Evolutionary conservation across 1,140 invertebrate species (phyloP).

Genomic region (Nebria ingens): DNA sequence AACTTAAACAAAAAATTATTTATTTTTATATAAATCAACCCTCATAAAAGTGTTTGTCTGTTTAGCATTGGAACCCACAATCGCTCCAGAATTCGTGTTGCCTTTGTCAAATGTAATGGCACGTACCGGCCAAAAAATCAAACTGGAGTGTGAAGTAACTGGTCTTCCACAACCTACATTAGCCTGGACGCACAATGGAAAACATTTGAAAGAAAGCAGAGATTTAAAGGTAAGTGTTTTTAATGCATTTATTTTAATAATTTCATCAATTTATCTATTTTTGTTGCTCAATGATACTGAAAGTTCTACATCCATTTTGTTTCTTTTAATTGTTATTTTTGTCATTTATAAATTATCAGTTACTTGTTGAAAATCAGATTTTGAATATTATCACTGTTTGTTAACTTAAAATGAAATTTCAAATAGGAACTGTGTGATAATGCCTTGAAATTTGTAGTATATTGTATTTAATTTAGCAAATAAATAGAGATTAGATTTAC

Average conservation of each 20-base stretch:
- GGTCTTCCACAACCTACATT: constrained; percentile 46
- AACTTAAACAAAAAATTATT: too few relatives aligned
- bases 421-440: too few relatives aligned
- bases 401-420: too few relatives aligned
- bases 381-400: too few relatives aligned
- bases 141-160: constrained; percentile 54
- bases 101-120: constrained; percentile 52
- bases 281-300: constrained; percentile 13
- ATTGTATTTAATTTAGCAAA: too few relatives aligned
- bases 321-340: neutral
- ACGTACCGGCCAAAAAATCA: constrained; percentile 51
- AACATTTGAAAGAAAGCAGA: constrained; percentile 42
- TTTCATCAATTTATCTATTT: neutral
- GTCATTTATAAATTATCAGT: constrained; percentile 1
- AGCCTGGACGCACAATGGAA: constrained; percentile 59
- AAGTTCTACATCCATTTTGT: constrained; percentile 17
- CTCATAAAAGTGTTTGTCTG: constrained; percentile 21
- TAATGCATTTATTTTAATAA: neutral
- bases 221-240: constrained; percentile 38
- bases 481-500: too few relatives aligned
- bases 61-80: constrained; percentile 39
- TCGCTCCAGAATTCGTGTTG: constrained; percentile 43
- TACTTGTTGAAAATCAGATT: neutral
- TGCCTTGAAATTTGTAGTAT: too few relatives aligned
- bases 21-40: too few relatives aligned